Conservation (phyloP, 23 tunicate genomes). For the Halocynthia aurantium region DNA sequence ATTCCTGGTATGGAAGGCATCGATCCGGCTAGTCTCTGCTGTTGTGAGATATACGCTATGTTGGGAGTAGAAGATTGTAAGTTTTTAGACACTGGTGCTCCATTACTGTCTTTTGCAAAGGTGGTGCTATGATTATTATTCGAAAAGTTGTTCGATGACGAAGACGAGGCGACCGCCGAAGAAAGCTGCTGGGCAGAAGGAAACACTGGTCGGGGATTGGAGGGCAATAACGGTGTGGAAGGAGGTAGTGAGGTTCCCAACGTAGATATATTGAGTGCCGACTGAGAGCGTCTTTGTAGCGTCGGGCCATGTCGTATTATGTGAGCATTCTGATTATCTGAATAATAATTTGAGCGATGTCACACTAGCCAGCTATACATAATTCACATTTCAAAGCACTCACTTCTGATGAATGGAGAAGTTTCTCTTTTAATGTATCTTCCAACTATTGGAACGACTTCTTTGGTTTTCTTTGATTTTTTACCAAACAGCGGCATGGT, state of each 20-base stretch:
- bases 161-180: neutral
- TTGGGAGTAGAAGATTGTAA: neutral
- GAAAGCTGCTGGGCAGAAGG: conserved; percentile 8
- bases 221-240: neutral
- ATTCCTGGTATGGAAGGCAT: conserved; percentile 60
- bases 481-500: conserved; percentile 71
- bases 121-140: conserved; percentile 1
- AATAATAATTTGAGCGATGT: neutral
- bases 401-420: conserved; percentile 43
- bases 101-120: conserved; percentile 16
- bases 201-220: conserved; percentile 6
- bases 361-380: neutral
- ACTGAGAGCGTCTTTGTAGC: conserved; percentile 55
- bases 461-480: conserved; percentile 44
- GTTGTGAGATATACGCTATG: neutral
- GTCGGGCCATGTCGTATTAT: conserved; percentile 84
- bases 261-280: conserved; percentile 31
- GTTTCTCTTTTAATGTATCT: conserved; percentile 69
- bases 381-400: conserved; percentile 1
- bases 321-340: conserved; percentile 6
- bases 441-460: conserved; percentile 40
- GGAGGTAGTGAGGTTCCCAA: conserved; percentile 7
- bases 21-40: conserved; percentile 44
- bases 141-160: conserved; percentile 1
- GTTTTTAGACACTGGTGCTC: neutral